Percentiles rank a stretch among this genome's conserved stretches.
Conservation (phyloP, 2,888 invertebrate species). For the Coleophora flavipennella region DNA sequence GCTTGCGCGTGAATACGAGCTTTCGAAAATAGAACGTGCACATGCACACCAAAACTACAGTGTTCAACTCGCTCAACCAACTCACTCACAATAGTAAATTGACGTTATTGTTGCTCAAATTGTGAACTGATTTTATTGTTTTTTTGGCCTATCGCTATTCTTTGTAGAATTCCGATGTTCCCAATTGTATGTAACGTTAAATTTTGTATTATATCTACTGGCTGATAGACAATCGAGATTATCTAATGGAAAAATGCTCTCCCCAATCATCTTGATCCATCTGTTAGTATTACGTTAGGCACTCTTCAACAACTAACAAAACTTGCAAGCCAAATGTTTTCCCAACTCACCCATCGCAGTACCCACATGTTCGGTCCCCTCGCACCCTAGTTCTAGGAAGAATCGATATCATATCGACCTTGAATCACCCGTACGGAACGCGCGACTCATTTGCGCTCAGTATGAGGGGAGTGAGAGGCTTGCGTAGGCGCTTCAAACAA, state of each 20-base stretch:
- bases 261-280: no score
- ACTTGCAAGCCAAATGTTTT: not conserved
- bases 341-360: not conserved
- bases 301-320: no score
- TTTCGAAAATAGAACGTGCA: conserved; percentile 39
- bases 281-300: no score
- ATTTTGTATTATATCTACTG: no score
- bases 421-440: conserved; percentile 46
- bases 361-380: conserved; percentile 13
- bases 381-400: conserved; percentile 29
- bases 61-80: not conserved
- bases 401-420: conserved; percentile 53
- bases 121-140: not conserved
- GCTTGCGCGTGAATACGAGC: conserved; percentile 36
- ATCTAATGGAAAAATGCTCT: no score
- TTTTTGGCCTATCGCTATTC: no score
- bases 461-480: conserved; percentile 18
- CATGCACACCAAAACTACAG: conserved; percentile 3
- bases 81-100: no score
- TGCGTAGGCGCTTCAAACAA: not conserved
- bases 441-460: conserved; percentile 39
- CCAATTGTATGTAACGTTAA: no score
- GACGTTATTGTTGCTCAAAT: no score
- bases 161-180: no score
- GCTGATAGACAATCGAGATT: no score